Evolutionary conservation across 1,140 invertebrate species (phyloP).

Genomic region (Cotesia chilonis): DNA sequence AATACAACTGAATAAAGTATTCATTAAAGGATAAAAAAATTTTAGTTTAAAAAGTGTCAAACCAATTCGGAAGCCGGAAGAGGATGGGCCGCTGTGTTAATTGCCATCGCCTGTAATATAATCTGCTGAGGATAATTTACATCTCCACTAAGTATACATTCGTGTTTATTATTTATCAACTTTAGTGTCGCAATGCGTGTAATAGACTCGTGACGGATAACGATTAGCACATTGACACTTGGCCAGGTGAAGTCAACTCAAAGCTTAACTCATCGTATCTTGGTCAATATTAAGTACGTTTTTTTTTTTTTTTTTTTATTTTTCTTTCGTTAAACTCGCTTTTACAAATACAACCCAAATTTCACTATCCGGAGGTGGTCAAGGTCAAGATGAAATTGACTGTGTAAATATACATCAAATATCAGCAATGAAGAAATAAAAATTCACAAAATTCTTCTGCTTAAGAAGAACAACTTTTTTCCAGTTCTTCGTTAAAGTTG

Average conservation of each 20-base stretch:
- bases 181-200: constrained; percentile 38
- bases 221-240: constrained; percentile 47
- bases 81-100: constrained; percentile 59
- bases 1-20: no score
- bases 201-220: constrained; percentile 49
- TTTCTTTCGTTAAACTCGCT: constrained; percentile 8
- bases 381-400: constrained; percentile 5
- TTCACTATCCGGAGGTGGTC: no score
- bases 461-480: no score
- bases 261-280: constrained; percentile 10
- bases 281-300: constrained; percentile 17
- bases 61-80: constrained; percentile 49
- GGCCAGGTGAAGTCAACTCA: constrained; percentile 38
- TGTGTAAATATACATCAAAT: constrained; percentile 18
- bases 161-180: constrained; percentile 33
- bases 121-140: no score
- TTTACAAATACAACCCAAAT: constrained; percentile 11
- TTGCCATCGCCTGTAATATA: constrained; percentile 36
- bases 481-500: background rate
- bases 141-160: no score
- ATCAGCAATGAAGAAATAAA: background rate
- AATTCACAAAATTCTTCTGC: background rate
- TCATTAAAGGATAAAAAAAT: no score
- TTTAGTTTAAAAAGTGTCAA: constrained; percentile 4
- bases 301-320: constrained; percentile 2